Base-by-base conservation (phyloP, 2,888 invertebrate genomes). In the Stenurella melanura region DNA sequence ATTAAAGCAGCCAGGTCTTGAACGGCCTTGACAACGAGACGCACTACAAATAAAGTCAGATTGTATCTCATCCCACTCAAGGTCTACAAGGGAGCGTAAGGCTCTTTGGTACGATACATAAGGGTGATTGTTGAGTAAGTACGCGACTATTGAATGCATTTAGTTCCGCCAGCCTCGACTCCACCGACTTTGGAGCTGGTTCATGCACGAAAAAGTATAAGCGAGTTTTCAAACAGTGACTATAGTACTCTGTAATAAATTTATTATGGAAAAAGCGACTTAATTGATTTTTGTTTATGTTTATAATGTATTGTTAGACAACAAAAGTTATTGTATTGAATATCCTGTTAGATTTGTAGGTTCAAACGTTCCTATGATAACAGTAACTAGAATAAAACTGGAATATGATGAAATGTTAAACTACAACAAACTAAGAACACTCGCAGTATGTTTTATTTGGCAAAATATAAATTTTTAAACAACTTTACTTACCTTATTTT, bases 1-100 rank as follows among this genome's bases (percentile, higher is more conserved):
- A 80, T 80, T 68, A 80, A 81, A 81, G 80, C 81, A 80, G 75
- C 76, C 81, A 80, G 75, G 74, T 76, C 79, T 78, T 78, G 80
- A 70, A 78, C 81, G 83, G 79, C 84, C 84, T 84, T 83, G 83
- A 82, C 81, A 81, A 81, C 83, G 81, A 85, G 84, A 84, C 84
- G 82, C 81, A 84, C 83, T 80, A 84, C 83, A 84, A 84, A 85
- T 83, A 85, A 82, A 85, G 82, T 81, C 82, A 82, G 85, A 85
- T 85, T 82, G 83, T 85, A 85, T 85, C 85, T 85, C 84, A 83
- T 84, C 83, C 82, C 81, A 84, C 82, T 85, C 85, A 85, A 87
- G 83, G 86, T 84, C 83, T 78, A 78, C 76, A 78, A 73, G 80
- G 81, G 80, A 79, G 80, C 75, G 64, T 19, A 60, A 30, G n/a